A percentile compares a stretch with the other conserved stretches of the same genome.
phyloP scores from a whole-genome alignment of 2,797 vertebrate genomes.

The Melanotaenia maccullochi region DNA sequence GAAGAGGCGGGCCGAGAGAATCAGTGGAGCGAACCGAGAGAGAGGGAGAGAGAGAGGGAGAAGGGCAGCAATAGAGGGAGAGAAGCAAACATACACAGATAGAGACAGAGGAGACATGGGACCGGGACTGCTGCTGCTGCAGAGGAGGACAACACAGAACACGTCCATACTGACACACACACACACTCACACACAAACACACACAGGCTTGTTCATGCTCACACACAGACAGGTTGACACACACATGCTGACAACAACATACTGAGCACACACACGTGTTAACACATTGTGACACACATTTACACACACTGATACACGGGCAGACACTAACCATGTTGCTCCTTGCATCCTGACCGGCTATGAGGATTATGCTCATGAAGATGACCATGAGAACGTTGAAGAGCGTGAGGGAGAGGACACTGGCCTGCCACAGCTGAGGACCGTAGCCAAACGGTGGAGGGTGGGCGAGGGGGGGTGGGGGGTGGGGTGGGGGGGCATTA shows the following conservation, averaged over 20 bases:
- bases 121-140: conserved; percentile 70
- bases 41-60: conserved; percentile 42
- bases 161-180: conserved; percentile 62
- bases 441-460: conserved; percentile 57
- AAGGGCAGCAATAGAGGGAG: conserved; percentile 56
- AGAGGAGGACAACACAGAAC: conserved; percentile 65
- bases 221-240: conserved; percentile 41
- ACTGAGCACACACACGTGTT: conserved; percentile 55
- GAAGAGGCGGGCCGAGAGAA: conserved; percentile 71
- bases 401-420: conserved; percentile 71
- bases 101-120: conserved; percentile 67
- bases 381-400: conserved; percentile 64
- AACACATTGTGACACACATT: conserved; percentile 37
- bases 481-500: conserved; percentile 6
- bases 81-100: conserved; percentile 57
- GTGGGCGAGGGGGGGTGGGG: neutral
- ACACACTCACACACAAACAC: neutral
- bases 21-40: conserved; percentile 70
- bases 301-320: conserved; percentile 33
- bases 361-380: conserved; percentile 70
- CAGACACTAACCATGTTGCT: conserved; percentile 61
- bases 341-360: conserved; percentile 63
- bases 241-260: conserved; percentile 61
- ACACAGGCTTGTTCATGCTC: conserved; percentile 18
- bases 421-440: conserved; percentile 80